These are phyloP conservation scores for Ivindomyrus marchei DNA, from an alignment of 2,113 vertebrate genomes.

Conservation along the genomic window DNA sequence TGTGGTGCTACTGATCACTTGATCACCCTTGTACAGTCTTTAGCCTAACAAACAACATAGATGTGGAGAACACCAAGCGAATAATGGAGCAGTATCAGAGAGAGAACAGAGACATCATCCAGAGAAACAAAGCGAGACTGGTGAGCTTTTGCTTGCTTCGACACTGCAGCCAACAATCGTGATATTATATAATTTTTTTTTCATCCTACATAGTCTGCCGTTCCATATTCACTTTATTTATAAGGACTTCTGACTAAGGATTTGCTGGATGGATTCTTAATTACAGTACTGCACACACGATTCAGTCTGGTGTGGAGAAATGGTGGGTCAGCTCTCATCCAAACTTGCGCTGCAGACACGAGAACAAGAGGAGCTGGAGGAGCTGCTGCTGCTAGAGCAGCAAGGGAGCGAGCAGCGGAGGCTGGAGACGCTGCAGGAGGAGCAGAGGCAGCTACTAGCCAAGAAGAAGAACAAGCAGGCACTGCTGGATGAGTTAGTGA, in stretches of 20 bases:
- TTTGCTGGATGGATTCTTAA: background rate
- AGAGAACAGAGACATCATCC: constrained; percentile 91
- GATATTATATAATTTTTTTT: background rate
- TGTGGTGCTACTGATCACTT: constrained; percentile 2
- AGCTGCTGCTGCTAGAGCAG: constrained; percentile 80
- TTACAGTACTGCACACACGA: background rate
- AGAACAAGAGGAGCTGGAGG: constrained; percentile 93
- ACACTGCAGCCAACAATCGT: background rate
- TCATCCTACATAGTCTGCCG: background rate
- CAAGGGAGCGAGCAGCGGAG: constrained; percentile 77
- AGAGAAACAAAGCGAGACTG: constrained; percentile 90
- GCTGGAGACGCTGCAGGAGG: constrained; percentile 80
- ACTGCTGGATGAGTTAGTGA: constrained; percentile 89
- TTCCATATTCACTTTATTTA: background rate
- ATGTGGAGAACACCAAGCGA: constrained; percentile 87
- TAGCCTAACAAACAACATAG: constrained; percentile 91
- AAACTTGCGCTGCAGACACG: constrained; percentile 62
- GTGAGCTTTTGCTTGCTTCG: constrained; percentile 62
- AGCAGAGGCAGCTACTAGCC: constrained; percentile 79
- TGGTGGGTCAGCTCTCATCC: background rate
- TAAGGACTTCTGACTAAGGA: background rate
- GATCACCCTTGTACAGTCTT: constrained; percentile 64
- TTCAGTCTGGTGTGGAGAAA: background rate
- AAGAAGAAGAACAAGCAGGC: constrained; percentile 94
- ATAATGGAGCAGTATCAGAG: constrained; percentile 93